Conservation (phyloP, 2,888 invertebrate genomes). For the Epinotia demarniana region DNA sequence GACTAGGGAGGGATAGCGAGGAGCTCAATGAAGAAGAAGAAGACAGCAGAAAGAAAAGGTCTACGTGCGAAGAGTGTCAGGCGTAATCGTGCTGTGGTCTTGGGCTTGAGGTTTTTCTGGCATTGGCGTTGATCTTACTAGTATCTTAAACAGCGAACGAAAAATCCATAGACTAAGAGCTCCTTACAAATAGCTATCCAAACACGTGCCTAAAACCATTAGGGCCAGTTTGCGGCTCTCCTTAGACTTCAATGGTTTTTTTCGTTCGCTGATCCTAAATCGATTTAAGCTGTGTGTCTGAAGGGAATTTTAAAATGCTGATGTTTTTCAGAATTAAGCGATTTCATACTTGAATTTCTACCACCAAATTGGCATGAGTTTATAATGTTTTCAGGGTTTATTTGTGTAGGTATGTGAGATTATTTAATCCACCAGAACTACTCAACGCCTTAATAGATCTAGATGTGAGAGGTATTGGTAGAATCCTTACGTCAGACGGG, state of each 20-base stretch:
- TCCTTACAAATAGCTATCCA: no score
- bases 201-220: no score
- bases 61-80: conserved; percentile 69
- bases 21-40: conserved; percentile 68
- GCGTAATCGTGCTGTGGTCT: conserved; percentile 60
- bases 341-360: background rate
- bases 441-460: no score
- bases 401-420: no score
- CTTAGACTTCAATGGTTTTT: no score
- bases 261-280: background rate
- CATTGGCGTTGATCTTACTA: conserved; percentile 11
- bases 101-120: conserved; percentile 46
- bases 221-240: no score
- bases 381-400: no score
- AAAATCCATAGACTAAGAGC: no score
- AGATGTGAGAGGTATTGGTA: no score
- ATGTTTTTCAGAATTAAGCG: background rate
- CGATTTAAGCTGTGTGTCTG: background rate
- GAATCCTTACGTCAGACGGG: no score
- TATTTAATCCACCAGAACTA: no score
- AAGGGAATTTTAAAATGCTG: background rate
- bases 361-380: no score
- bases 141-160: background rate
- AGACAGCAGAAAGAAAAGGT: conserved; percentile 70
- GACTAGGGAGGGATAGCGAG: conserved; percentile 76